phyloP scores from a whole-genome alignment of 1,140 invertebrate species.

The Eriosoma lanigerum region DNA sequence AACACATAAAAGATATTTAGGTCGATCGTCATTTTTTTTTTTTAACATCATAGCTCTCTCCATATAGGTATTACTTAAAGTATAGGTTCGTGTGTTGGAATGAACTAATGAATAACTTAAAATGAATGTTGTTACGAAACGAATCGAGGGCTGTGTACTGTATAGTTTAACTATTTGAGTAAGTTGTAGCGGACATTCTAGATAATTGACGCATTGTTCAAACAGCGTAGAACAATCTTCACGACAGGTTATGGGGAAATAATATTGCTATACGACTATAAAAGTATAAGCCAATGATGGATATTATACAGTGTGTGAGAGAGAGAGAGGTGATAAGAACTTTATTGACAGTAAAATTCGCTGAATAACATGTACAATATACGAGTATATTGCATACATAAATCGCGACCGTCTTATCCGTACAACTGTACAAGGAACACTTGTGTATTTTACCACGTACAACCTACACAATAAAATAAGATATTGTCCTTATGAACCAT shows the following conservation, averaged over 20 bases:
- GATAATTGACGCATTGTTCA: slow-evolving; percentile 41
- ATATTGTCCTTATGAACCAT: neutral
- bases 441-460: neutral
- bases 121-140: slow-evolving; percentile 33
- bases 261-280: neutral
- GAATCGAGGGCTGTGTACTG: slow-evolving; percentile 10
- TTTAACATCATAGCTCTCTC: slow-evolving; percentile 20
- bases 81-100: slow-evolving; percentile 10
- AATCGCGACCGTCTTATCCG: neutral
- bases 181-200: slow-evolving; percentile 16
- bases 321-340: slow-evolving; percentile 24
- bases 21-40: slow-evolving; percentile 40
- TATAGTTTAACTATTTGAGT: neutral
- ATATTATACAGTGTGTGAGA: neutral
- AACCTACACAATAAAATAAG: neutral
- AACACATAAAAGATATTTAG: slow-evolving; percentile 40
- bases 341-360: slow-evolving; percentile 31
- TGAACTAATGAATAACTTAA: slow-evolving; percentile 26
- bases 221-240: slow-evolving; percentile 25
- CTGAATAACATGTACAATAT: neutral
- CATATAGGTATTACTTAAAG: neutral
- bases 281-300: neutral
- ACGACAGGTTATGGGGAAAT: slow-evolving; percentile 23
- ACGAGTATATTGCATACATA: neutral
- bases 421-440: slow-evolving; percentile 28